phyloP scores from a whole-genome alignment of 2,113 vertebrate genomes.

The Silurus glanis region DNA sequence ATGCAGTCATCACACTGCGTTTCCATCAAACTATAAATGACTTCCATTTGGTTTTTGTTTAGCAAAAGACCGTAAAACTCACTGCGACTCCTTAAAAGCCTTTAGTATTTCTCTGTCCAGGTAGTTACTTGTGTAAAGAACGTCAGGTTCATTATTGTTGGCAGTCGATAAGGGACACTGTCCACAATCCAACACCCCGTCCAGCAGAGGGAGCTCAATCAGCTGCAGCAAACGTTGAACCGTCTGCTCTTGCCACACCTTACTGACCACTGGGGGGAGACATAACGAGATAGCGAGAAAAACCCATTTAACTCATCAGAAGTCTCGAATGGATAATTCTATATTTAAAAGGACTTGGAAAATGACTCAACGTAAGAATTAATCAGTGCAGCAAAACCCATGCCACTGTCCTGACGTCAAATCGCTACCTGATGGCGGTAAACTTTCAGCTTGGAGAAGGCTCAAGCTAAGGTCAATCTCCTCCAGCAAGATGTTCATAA shows the following conservation, averaged over 20 bases:
- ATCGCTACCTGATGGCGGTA: constrained; percentile 79
- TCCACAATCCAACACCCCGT: constrained; percentile 79
- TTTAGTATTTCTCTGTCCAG: constrained; percentile 89
- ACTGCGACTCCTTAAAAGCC: constrained; percentile 89
- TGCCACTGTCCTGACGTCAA: neutral
- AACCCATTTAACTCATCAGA: neutral
- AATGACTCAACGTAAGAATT: neutral
- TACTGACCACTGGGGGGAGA: constrained; percentile 77
- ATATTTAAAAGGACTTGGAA: neutral
- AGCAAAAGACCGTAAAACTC: constrained; percentile 53
- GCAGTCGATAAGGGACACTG: constrained; percentile 55
- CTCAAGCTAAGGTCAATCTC: constrained; percentile 78
- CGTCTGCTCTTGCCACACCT: constrained; percentile 94
- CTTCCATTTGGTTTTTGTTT: neutral
- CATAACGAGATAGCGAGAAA: neutral
- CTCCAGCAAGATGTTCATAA: constrained; percentile 74
- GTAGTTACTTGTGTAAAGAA: constrained; percentile 79
- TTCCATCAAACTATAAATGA: neutral
- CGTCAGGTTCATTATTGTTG: constrained; percentile 65
- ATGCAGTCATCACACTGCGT: neutral
- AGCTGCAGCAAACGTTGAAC: constrained; percentile 84
- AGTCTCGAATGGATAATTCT: neutral
- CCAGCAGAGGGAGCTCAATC: constrained; percentile 89
- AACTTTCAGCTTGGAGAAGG: constrained; percentile 60
- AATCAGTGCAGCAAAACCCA: neutral